A percentile compares a stretch with the other conserved stretches of the same genome.
These are phyloP conservation scores for Nephotettix cincticeps DNA, from an alignment of 1,140 invertebrate species.

Conservation along the genomic window DNA sequence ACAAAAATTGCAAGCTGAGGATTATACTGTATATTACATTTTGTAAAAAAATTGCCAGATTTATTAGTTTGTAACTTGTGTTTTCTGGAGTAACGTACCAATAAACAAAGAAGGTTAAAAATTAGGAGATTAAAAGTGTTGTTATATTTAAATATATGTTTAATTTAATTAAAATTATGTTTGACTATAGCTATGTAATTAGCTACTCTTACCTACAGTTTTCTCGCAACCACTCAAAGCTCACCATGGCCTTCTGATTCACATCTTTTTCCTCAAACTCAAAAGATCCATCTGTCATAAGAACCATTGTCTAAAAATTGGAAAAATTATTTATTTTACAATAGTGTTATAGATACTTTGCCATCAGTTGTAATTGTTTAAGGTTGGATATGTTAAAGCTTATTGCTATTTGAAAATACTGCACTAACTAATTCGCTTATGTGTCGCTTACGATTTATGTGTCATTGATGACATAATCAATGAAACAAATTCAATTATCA, in stretches of 20 bases:
- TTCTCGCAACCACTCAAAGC: slow-evolving; percentile 25
- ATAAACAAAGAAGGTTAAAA: neutral
- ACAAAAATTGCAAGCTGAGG: neutral
- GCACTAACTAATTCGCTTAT: too few relatives aligned
- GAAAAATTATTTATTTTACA: too few relatives aligned
- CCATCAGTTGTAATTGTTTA: neutral
- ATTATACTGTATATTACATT: too few relatives aligned
- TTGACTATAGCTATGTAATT: neutral
- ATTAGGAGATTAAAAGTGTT: neutral
- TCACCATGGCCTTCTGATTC: neutral
- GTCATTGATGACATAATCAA: too few relatives aligned
- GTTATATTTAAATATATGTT: neutral
- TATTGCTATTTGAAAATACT: too few relatives aligned
- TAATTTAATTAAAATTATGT: neutral
- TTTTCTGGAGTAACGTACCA: neutral
- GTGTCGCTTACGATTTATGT: too few relatives aligned
- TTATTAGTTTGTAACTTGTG: too few relatives aligned
- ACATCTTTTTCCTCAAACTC: neutral
- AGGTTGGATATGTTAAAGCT: neutral
- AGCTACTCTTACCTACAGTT: slow-evolving; percentile 24
- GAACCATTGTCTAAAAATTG: neutral
- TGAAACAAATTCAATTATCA: too few relatives aligned
- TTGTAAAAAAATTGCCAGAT: too few relatives aligned
- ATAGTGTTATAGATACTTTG: too few relatives aligned
- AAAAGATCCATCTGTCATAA: neutral